Evolutionary conservation across 2,113 vertebrate genomes (phyloP).

Genomic region (Entosphenus tridentatus): DNA sequence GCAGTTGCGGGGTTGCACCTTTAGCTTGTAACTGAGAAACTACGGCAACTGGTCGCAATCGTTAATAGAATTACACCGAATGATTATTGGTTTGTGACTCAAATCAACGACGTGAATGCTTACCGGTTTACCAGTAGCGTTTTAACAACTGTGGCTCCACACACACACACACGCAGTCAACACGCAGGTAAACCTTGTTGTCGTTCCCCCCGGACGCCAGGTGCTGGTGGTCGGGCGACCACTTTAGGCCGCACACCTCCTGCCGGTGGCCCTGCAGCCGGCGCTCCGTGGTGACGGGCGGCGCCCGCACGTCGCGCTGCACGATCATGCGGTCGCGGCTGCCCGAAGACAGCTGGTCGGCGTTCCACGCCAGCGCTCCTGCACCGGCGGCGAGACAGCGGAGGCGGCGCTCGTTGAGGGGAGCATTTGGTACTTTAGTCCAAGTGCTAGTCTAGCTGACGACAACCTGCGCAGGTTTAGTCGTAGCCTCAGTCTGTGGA

Average conservation of each 20-base stretch:
- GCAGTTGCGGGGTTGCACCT: too few species aligned
- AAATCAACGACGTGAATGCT: too few species aligned
- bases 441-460: too few species aligned
- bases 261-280: slow-evolving; percentile 86
- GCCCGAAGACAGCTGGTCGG: slow-evolving; percentile 79
- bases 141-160: not conserved
- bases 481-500: too few species aligned
- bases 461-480: too few species aligned
- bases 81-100: too few species aligned
- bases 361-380: slow-evolving; percentile 94
- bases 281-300: slow-evolving; percentile 67
- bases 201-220: slow-evolving; percentile 88
- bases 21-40: too few species aligned
- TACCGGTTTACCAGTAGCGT: not conserved
- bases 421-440: too few species aligned
- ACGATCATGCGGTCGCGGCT: slow-evolving; percentile 85
- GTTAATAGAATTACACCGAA: too few species aligned
- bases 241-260: slow-evolving; percentile 92
- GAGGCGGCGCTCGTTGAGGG: too few species aligned
- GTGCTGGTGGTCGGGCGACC: slow-evolving; percentile 93
- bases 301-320: slow-evolving; percentile 69
- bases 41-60: too few species aligned
- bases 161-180: not conserved
- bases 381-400: not conserved
- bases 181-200: slow-evolving; percentile 50